Evolutionary conservation across 2,888 invertebrate species (phyloP).

Genomic region (Nemurella pictetii): DNA sequence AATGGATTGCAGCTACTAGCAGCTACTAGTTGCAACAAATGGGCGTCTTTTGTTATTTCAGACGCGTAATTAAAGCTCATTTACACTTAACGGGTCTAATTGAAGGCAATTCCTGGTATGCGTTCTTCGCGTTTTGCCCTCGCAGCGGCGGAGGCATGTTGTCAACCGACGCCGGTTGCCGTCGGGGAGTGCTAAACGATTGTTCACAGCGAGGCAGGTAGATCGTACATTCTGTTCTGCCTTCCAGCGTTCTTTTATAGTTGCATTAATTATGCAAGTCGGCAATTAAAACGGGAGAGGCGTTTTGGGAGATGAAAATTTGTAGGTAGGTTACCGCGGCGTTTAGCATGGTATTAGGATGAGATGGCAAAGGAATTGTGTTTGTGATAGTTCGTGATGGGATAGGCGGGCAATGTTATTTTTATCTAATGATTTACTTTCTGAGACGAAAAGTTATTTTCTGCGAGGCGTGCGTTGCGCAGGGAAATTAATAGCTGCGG

Average conservation of each 20-base stretch:
- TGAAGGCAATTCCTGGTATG: conserved; percentile 17
- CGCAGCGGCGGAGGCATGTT: neutral
- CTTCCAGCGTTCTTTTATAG: neutral
- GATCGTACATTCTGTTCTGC: neutral
- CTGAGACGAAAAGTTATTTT: too few relatives aligned
- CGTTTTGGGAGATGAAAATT: neutral
- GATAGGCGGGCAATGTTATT: too few relatives aligned
- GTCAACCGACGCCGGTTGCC: neutral
- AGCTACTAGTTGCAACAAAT: neutral
- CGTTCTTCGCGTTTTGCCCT: neutral
- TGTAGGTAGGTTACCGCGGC: too few relatives aligned
- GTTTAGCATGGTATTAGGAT: too few relatives aligned
- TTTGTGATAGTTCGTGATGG: too few relatives aligned
- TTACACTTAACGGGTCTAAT: conserved; percentile 13
- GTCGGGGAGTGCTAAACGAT: neutral
- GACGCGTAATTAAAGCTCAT: conserved; percentile 18
- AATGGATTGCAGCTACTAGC: neutral
- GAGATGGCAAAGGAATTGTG: too few relatives aligned
- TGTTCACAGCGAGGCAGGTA: neutral
- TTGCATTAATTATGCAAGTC: neutral
- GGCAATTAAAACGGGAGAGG: neutral
- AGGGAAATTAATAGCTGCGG: too few relatives aligned
- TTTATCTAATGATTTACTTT: too few relatives aligned
- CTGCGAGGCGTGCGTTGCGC: too few relatives aligned
- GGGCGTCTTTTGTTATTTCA: conserved; percentile 17